Evolutionary conservation across 2,113 vertebrate species (phyloP), one percentile per base, ranked within the genome.

Genomic region (Polypterus senegalus): DNA sequence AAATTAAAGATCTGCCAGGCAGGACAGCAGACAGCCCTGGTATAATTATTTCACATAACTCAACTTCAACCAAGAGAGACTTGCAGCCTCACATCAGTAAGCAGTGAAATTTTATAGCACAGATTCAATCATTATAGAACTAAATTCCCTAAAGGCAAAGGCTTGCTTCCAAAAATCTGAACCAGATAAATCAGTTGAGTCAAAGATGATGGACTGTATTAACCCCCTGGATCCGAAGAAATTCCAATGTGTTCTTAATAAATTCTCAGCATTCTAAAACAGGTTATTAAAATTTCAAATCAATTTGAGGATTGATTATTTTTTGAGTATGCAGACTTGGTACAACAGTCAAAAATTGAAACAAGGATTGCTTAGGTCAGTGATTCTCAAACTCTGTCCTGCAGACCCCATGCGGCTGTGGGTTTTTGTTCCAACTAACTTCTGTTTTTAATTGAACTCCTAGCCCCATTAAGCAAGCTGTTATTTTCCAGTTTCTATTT

Each of bases 51-150:
- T 60, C 63, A 54, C 51, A 60, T 65, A 54, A 47, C 63, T 60
- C 58, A 54, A 4, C 46, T 27, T 65, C 45, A 47, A 52, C n/a
- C 44, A 45, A 4, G 51, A 60, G 52, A 57, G 51, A 60, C 58
- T 60, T 46, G 46, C 58, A 54, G 46, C 63, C 46, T 27, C 27
- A 45, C 43, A 47, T 60, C 51, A 47, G 49, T 46, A 55, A 4
- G 43, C 51, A 55, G 52, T 59, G 3, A 61, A 59, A 60, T 62
- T 59, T 61, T 61, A 67, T 61, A 69, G 65, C 73, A 63, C 60
- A 68, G 61, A 74, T 74, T 59, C 52, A 57, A 59, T 70, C 63
- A 52, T 48, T 57, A 61, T 7, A 48, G 51, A 48, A 56, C 47
- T 48, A 44, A 46, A 8, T 27, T 66, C 51, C 65, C 65, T 45